Evolutionary conservation across 2,888 invertebrate species (phyloP).

Genomic region (Stramonita haemastoma): DNA sequence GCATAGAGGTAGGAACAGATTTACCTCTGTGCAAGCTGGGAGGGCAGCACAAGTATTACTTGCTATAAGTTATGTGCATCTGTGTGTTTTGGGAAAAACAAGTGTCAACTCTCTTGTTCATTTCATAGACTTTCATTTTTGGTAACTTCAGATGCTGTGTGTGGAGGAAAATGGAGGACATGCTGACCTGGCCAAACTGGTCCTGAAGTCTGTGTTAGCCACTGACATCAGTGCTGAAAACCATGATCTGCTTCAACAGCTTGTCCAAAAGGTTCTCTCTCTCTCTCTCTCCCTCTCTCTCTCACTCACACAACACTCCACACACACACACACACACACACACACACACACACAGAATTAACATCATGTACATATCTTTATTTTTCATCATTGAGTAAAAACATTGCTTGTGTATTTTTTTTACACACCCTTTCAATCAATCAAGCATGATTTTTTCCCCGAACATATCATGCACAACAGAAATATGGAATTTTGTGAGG

Average conservation of each 20-base stretch:
- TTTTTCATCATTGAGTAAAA: too few species aligned
- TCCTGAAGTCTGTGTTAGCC: constrained; percentile 20
- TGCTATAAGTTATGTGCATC: background rate
- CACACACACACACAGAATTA: background rate
- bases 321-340: background rate
- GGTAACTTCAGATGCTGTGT: constrained; percentile 27
- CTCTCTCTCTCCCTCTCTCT: background rate
- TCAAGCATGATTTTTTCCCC: background rate
- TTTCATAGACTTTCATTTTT: background rate
- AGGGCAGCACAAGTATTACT: too few species aligned
- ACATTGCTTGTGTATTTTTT: too few species aligned
- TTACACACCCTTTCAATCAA: too few species aligned
- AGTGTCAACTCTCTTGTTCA: background rate
- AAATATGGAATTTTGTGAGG: too few species aligned
- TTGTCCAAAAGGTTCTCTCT: constrained; percentile 30
- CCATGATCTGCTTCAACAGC: constrained; percentile 1
- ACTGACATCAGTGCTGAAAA: constrained; percentile 24
- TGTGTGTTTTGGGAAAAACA: background rate
- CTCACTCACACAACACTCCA: background rate
- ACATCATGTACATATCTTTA: background rate
- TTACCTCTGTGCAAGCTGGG: too few species aligned
- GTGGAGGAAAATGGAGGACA: constrained; percentile 15
- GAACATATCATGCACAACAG: background rate
- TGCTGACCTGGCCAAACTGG: constrained; percentile 6
- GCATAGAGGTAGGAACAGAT: too few species aligned